These are phyloP conservation scores for Tapirus terrestris DNA, from an alignment of 2,113 vertebrate genomes.

Conservation along the genomic window DNA sequence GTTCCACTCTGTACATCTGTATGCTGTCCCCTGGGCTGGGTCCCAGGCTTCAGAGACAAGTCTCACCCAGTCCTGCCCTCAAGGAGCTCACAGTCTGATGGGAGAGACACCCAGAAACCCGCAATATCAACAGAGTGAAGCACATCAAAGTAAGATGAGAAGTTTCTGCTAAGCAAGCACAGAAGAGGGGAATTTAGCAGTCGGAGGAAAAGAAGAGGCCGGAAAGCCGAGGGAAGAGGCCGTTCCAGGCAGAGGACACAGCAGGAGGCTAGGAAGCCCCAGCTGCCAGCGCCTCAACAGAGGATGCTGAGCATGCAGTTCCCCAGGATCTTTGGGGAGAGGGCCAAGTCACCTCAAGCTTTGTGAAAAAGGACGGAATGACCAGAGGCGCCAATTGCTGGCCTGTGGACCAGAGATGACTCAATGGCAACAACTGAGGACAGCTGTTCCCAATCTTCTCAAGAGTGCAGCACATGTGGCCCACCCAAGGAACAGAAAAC, in stretches of 20 bases:
- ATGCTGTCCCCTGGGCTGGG: not conserved
- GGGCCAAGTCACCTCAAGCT: constrained; percentile 7
- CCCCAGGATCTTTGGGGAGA: not conserved
- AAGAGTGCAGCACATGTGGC: constrained; percentile 41
- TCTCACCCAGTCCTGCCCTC: not conserved
- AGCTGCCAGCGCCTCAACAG: not conserved
- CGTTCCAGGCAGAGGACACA: not conserved
- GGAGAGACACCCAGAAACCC: not conserved
- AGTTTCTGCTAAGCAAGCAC: not conserved
- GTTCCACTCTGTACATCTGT: fast-evolving
- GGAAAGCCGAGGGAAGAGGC: not conserved
- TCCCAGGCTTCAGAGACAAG: not conserved
- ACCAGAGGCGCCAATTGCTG: constrained; percentile 60
- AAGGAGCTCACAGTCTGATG: not conserved
- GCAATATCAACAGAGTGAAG: not conserved
- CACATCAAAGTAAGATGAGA: not conserved
- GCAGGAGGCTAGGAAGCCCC: constrained; percentile 43
- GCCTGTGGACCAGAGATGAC: constrained; percentile 48
- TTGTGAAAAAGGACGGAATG: constrained; percentile 45
- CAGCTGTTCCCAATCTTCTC: constrained; percentile 66
- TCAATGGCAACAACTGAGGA: constrained; percentile 28
- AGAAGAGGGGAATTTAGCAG: not conserved
- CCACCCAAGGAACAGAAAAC: constrained; percentile 58
- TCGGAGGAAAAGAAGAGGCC: not conserved
- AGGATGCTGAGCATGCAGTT: constrained; percentile 32